Percentiles rank a stretch among this genome's conserved stretches.
These are phyloP conservation scores for Acrobasis suavella DNA, from an alignment of 2,888 invertebrate species.

Conservation along the genomic window DNA sequence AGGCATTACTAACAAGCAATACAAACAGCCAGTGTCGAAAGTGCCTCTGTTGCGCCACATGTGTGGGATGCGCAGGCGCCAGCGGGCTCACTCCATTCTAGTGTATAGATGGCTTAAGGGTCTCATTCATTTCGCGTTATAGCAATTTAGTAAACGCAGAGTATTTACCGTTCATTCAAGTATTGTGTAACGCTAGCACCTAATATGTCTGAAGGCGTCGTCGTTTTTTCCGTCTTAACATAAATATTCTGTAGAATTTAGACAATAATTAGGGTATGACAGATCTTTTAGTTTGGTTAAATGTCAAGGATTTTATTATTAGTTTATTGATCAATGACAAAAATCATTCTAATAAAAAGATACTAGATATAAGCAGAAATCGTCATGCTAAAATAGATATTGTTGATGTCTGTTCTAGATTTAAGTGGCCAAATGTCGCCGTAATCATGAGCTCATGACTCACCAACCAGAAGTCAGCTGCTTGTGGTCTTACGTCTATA, in stretches of 20 bases:
- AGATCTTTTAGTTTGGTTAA: background rate
- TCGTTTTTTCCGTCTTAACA: conserved; percentile 3
- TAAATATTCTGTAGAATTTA: background rate
- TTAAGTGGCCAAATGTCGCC: conserved; percentile 30
- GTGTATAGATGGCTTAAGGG: conserved; percentile 65
- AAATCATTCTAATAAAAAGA: conserved; percentile 5
- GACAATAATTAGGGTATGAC: background rate
- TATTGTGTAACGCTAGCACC: conserved; percentile 51
- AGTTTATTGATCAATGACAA: no score
- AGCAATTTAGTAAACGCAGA: conserved; percentile 76
- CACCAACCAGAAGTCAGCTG: conserved; percentile 62
- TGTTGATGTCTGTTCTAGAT: conserved; percentile 46
- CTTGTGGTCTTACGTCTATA: conserved; percentile 50
- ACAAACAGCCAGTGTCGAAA: conserved; percentile 74
- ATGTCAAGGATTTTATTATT: conserved; percentile 16
- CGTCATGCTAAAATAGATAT: conserved; percentile 36
- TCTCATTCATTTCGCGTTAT: conserved; percentile 78
- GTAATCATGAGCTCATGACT: conserved; percentile 58
- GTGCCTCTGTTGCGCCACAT: conserved; percentile 78
- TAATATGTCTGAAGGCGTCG: background rate
- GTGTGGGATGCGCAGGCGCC: conserved; percentile 79
- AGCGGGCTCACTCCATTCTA: conserved; percentile 56
- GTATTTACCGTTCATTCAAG: conserved; percentile 75
- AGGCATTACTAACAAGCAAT: conserved; percentile 66
- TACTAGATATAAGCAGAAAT: conserved; percentile 28